Evolutionary conservation across 2,888 invertebrate species (phyloP).

Genomic region (Coelogynopora nodosa): DNA sequence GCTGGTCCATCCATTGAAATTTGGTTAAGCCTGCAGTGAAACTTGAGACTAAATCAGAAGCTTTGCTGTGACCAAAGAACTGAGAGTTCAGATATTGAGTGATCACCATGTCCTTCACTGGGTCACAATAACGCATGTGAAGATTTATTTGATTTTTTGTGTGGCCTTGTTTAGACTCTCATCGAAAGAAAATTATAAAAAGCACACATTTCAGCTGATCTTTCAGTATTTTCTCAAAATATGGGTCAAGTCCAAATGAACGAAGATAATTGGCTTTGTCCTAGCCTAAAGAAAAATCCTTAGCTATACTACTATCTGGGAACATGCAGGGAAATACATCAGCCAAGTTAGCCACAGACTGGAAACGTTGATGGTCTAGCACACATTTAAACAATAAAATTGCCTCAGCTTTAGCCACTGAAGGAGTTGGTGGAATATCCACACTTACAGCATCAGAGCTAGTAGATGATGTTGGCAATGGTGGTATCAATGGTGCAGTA

Average conservation of each 20-base stretch:
- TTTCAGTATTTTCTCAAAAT: slow-evolving; percentile 39
- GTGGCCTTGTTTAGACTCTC: slow-evolving; percentile 36
- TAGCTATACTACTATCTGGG: slow-evolving; percentile 9
- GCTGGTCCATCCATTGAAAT: slow-evolving; percentile 34
- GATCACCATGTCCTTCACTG: slow-evolving; percentile 10
- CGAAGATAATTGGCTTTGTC: neutral
- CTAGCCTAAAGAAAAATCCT: neutral
- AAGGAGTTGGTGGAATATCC: slow-evolving; percentile 2
- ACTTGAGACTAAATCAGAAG: slow-evolving; percentile 13
- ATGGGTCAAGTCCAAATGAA: slow-evolving; percentile 13
- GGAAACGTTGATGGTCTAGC: slow-evolving; percentile 27
- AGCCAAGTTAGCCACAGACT: slow-evolving; percentile 23
- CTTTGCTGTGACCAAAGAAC: slow-evolving; percentile 8
- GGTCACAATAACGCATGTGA: slow-evolving; percentile 12
- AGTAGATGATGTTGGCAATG: neutral
- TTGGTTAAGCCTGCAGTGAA: slow-evolving; percentile 32
- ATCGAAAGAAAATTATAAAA: slow-evolving; percentile 35
- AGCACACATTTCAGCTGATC: slow-evolving; percentile 3
- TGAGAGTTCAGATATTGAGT: slow-evolving; percentile 29
- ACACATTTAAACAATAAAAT: slow-evolving; percentile 4
- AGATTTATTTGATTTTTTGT: slow-evolving; percentile 34
- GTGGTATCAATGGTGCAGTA: neutral
- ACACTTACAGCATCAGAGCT: neutral
- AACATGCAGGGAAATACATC: slow-evolving; percentile 23
- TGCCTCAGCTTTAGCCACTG: neutral